phyloP scores from a whole-genome alignment of 2,888 invertebrate species.

The Pteria penguin region DNA sequence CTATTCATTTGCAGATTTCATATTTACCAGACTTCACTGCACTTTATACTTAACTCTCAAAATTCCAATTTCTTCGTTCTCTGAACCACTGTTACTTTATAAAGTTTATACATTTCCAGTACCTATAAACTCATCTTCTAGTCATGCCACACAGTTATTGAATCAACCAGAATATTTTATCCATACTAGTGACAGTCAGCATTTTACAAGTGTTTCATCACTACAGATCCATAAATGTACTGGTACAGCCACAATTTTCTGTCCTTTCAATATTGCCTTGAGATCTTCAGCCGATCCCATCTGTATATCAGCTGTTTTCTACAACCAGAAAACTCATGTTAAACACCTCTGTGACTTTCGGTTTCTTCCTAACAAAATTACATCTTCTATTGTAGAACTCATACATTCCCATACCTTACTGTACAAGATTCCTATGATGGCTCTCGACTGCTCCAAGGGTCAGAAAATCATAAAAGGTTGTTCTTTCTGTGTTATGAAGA shows the following conservation, averaged over 20 bases:
- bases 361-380: not conserved
- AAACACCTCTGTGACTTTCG: conserved; percentile 7
- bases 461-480: conserved; percentile 22
- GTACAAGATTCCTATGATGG: conserved; percentile 11
- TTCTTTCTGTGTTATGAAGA: too few relatives aligned
- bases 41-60: too few relatives aligned
- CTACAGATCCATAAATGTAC: not conserved
- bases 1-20: too few relatives aligned
- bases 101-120: too few relatives aligned
- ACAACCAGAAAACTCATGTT: not conserved
- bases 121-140: too few relatives aligned
- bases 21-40: too few relatives aligned
- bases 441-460: conserved; percentile 1
- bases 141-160: conserved; percentile 42
- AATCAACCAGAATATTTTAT: conserved; percentile 37
- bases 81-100: too few relatives aligned
- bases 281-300: not conserved
- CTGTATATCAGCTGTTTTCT: conserved; percentile 14
- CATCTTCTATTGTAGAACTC: not conserved
- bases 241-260: not conserved
- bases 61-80: too few relatives aligned
- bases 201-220: conserved; percentile 15
- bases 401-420: not conserved
- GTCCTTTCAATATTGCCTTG: not conserved
- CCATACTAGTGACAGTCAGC: conserved; percentile 31